Conservation (phyloP, 2,113 vertebrate species). For the Irena cyanogastra region DNA sequence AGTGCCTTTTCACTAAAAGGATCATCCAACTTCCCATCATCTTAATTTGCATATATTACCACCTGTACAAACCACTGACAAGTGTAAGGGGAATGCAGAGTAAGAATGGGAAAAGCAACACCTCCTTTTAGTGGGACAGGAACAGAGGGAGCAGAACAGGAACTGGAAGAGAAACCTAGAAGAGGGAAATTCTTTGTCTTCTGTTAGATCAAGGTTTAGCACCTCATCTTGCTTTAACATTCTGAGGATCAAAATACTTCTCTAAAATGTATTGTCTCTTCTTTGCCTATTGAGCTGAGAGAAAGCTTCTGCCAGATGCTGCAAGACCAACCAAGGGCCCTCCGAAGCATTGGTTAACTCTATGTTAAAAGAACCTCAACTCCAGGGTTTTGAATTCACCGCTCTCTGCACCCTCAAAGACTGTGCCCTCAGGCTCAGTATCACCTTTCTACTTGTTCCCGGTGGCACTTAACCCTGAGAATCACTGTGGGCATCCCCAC, state of each 20-base stretch:
- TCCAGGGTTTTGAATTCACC: not conserved
- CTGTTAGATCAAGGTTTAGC: not conserved
- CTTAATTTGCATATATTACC: not conserved
- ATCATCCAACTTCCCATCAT: not conserved
- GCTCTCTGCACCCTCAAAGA: not conserved
- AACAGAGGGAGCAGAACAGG: not conserved
- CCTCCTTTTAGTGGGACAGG: not conserved
- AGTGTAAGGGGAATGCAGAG: accelerated
- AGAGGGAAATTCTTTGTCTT: not conserved
- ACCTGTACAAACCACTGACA: not conserved
- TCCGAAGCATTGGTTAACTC: not conserved
- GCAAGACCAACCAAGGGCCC: not conserved
- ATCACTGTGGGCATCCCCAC: not conserved
- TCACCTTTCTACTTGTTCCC: not conserved
- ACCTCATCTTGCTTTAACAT: not conserved
- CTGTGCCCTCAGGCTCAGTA: not conserved
- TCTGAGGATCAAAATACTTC: not conserved
- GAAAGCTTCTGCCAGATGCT: not conserved
- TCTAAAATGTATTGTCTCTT: not conserved
- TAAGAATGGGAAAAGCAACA: not conserved
- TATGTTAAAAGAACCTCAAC: not conserved
- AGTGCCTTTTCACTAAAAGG: not conserved
- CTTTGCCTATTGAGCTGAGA: not conserved
- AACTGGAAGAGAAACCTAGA: not conserved
- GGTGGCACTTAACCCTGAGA: not conserved